Evolutionary conservation across 2,888 invertebrate genomes (phyloP).

Genomic region (Xanthorhoe designata): DNA sequence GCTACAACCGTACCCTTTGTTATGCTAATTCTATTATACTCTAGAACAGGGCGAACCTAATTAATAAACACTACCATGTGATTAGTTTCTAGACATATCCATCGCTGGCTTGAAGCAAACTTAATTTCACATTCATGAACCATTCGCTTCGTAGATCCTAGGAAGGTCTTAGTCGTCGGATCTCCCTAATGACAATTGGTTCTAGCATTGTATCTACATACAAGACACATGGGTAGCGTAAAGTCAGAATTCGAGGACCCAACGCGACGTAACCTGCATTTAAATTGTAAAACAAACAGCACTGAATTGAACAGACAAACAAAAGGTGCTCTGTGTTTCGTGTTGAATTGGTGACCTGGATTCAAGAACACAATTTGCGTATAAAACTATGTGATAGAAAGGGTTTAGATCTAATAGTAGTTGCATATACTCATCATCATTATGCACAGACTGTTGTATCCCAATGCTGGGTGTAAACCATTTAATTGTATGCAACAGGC

Average conservation of each 20-base stretch:
- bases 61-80: constrained; percentile 17
- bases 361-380: constrained; percentile 35
- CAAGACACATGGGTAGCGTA: constrained; percentile 41
- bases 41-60: neutral
- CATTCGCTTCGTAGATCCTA: constrained; percentile 9
- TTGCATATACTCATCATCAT: neutral
- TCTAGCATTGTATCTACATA: constrained; percentile 39
- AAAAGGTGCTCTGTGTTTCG: constrained; percentile 58
- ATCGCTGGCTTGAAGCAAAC: constrained; percentile 9
- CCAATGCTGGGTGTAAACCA: too few species aligned
- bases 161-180: constrained; percentile 3
- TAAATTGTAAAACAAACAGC: constrained; percentile 66
- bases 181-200: constrained; percentile 39
- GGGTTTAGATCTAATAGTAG: neutral
- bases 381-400: constrained; percentile 11
- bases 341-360: constrained; percentile 55
- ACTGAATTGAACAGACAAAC: constrained; percentile 59
- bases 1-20: neutral
- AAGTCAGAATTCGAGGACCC: constrained; percentile 45
- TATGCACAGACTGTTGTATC: neutral
- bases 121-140: constrained; percentile 18
- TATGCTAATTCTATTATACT: constrained; percentile 1
- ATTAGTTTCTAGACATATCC: constrained; percentile 21
- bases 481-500: too few species aligned
- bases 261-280: constrained; percentile 58